Percentiles rank a stretch among this genome's conserved stretches.
These are phyloP conservation scores for Drosophila algonquin DNA, from an alignment of 2,888 invertebrate species.

Conservation along the genomic window DNA sequence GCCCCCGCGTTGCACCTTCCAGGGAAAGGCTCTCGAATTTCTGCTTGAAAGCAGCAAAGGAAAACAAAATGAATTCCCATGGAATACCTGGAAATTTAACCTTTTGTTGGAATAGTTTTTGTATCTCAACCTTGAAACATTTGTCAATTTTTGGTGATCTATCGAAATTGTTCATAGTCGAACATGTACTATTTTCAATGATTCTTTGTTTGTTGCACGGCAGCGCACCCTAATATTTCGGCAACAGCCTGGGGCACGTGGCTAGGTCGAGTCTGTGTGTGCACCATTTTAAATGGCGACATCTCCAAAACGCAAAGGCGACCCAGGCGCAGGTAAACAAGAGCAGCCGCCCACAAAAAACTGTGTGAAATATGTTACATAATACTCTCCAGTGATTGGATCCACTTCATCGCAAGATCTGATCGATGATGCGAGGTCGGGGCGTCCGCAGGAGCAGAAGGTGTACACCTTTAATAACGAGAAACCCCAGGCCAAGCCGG, in stretches of 20 bases:
- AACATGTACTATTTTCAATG: conserved; percentile 56
- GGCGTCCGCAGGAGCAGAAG: conserved; percentile 66
- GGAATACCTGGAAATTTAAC: too few relatives aligned
- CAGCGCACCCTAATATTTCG: conserved; percentile 36
- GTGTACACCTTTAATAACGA: conserved; percentile 64
- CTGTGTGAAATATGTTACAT: background rate
- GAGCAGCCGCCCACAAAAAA: background rate
- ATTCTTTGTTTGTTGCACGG: conserved; percentile 43
- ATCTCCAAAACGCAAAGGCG: conserved; percentile 65
- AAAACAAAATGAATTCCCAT: too few relatives aligned
- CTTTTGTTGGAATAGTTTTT: too few relatives aligned
- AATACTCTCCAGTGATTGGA: conserved; percentile 11
- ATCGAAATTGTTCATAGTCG: conserved; percentile 26
- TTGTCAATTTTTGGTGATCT: conserved; percentile 35
- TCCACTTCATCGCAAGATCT: conserved; percentile 66
- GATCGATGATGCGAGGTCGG: conserved; percentile 59
- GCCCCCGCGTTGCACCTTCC: background rate
- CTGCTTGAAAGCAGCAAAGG: too few relatives aligned
- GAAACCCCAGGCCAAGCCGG: conserved; percentile 5
- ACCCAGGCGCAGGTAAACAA: conserved; percentile 41
- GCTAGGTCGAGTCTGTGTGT: conserved; percentile 19
- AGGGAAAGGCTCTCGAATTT: background rate
- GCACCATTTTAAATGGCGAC: conserved; percentile 65
- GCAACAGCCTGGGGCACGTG: conserved; percentile 52
- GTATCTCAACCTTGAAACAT: background rate